Evolutionary conservation across 2,888 invertebrate species (phyloP).

Genomic region (Eristalis pertinax): DNA sequence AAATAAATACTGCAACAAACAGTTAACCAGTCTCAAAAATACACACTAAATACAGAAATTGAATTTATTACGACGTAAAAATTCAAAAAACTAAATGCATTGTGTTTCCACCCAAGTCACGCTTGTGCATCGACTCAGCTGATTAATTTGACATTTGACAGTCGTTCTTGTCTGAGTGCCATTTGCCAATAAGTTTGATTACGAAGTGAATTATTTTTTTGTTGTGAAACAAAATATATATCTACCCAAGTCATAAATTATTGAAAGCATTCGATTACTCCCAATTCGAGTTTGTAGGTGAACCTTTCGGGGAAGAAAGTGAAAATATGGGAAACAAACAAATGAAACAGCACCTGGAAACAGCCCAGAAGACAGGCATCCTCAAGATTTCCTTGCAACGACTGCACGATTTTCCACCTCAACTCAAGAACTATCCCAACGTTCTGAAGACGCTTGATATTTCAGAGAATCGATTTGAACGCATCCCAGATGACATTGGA

Average conservation of each 20-base stretch:
- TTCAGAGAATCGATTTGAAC: conserved; percentile 93
- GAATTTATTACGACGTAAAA: too few relatives aligned
- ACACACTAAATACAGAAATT: too few relatives aligned
- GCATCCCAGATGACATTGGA: conserved; percentile 90
- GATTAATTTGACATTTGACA: conserved; percentile 31
- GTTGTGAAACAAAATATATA: conserved; percentile 46
- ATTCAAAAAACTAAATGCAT: too few relatives aligned
- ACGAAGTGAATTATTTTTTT: conserved; percentile 30
- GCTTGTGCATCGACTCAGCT: background rate
- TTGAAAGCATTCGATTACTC: conserved; percentile 22
- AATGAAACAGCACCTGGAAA: conserved; percentile 95
- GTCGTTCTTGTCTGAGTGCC: background rate
- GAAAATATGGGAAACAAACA: conserved; percentile 92
- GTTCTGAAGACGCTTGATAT: conserved; percentile 94
- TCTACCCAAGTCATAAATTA: conserved; percentile 33
- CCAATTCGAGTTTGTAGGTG: background rate
- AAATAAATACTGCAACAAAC: too few relatives aligned
- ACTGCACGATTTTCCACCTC: conserved; percentile 90
- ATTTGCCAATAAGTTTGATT: background rate
- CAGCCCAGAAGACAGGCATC: conserved; percentile 97
- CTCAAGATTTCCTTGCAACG: conserved; percentile 92
- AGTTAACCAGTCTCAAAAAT: too few relatives aligned
- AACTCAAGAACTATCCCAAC: conserved; percentile 85
- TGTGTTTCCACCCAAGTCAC: background rate
- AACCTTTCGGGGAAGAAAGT: conserved; percentile 8